Percentiles rank a stretch among this genome's conserved stretches.
Conservation (phyloP, 2,888 invertebrate genomes). For the Noctuana brunneofusca region DNA sequence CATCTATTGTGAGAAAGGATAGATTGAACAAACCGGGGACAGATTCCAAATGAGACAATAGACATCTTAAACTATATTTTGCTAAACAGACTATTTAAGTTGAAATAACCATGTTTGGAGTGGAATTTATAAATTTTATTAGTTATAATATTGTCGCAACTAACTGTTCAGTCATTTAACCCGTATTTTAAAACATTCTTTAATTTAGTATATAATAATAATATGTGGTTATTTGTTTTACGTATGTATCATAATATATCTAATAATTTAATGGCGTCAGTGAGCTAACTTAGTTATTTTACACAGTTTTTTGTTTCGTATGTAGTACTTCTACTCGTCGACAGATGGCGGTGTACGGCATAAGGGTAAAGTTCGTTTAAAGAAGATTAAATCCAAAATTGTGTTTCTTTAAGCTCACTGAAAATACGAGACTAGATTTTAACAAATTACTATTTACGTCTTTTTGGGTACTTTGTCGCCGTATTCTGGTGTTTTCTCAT, state of each 20-base stretch:
- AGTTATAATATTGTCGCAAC: background rate
- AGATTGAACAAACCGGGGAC: slow-evolving; percentile 41
- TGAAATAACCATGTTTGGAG: background rate
- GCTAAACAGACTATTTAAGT: background rate
- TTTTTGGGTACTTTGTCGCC: slow-evolving; percentile 61
- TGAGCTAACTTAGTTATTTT: slow-evolving; percentile 20
- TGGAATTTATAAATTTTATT: background rate
- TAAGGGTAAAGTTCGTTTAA: background rate
- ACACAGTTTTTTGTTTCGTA: background rate
- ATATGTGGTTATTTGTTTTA: background rate
- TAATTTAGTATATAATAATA: background rate
- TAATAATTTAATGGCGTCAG: slow-evolving; percentile 35
- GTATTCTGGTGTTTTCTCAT: slow-evolving; percentile 50
- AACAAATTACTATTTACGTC: slow-evolving; percentile 45
- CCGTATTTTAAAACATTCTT: slow-evolving; percentile 16
- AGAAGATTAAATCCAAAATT: no score
- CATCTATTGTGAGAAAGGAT: slow-evolving; percentile 25
- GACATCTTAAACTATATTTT: slow-evolving; percentile 38
- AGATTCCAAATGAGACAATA: slow-evolving; percentile 42
- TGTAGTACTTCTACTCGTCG: background rate
- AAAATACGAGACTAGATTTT: slow-evolving; percentile 41
- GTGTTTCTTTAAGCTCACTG: slow-evolving; percentile 22
- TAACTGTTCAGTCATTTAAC: slow-evolving; percentile 17
- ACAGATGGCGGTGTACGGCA: background rate
- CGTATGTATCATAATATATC: no score